Conservation (phyloP, 2,113 vertebrate species). For the Pseudorhombus dupliciocellatus region DNA sequence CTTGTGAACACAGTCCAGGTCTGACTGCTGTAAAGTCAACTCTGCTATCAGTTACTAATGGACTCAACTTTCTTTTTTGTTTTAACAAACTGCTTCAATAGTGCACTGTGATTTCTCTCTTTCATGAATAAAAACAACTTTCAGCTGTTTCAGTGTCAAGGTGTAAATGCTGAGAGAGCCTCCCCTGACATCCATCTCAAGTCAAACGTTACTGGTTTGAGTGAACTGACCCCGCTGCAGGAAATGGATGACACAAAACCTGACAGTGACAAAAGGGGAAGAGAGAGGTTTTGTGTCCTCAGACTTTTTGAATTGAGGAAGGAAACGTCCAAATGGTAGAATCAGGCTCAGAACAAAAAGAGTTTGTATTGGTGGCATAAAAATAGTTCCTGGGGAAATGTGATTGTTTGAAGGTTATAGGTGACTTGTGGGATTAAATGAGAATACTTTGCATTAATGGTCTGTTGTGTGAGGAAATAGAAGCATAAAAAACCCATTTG, state of each 20-base stretch:
- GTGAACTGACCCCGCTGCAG: not conserved
- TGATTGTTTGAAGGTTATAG: no score
- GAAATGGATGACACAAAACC: constrained; percentile 34
- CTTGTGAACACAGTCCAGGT: constrained; percentile 2
- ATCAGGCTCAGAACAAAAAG: not conserved
- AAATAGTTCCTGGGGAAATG: not conserved
- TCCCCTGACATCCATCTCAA: no score
- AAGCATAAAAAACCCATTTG: not conserved
- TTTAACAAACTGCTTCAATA: not conserved
- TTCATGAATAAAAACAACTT: not conserved
- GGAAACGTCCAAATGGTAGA: not conserved
- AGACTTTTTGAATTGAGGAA: constrained; percentile 22
- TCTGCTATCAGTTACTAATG: not conserved
- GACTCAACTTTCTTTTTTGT: not conserved
- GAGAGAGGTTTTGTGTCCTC: constrained; percentile 4
- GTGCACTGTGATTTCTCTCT: not conserved
- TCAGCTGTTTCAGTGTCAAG: not conserved
- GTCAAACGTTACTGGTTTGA: not conserved
- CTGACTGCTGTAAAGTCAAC: not conserved
- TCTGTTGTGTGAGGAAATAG: not conserved
- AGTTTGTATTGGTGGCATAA: not conserved
- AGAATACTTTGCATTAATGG: not conserved
- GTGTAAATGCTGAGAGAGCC: no score
- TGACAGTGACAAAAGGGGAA: constrained; percentile 22
- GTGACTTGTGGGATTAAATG: no score